These are phyloP conservation scores for Brienomyrus longianalis DNA, from an alignment of 2,113 vertebrate species.

Conservation along the genomic window DNA sequence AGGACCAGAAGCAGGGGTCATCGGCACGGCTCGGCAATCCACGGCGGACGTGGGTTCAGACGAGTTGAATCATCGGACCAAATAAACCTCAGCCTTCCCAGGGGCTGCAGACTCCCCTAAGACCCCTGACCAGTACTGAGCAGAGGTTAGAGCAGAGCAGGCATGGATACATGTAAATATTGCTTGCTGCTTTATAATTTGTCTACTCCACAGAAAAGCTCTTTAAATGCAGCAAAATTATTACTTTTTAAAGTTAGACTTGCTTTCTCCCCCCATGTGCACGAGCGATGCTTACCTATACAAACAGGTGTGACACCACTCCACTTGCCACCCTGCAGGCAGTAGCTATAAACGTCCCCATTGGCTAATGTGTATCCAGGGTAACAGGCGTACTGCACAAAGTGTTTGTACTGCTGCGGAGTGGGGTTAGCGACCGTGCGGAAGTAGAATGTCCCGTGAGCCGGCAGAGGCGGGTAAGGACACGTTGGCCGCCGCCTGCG, in stretches of 20 bases:
- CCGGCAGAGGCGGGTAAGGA: conserved; percentile 48
- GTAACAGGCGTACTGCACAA: conserved; percentile 57
- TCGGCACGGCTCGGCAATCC: background rate
- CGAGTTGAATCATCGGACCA: background rate
- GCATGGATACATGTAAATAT: background rate
- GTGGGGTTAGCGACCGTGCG: conserved; percentile 41
- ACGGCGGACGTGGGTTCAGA: background rate
- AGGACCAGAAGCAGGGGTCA: background rate
- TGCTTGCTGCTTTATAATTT: background rate
- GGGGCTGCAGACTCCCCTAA: background rate
- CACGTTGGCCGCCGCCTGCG: conserved; percentile 37
- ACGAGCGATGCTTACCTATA: conserved; percentile 35
- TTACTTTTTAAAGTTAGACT: background rate
- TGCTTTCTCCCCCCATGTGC: background rate
- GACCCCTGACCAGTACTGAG: background rate
- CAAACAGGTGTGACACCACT: conserved; percentile 56
- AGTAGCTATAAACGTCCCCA: conserved; percentile 54
- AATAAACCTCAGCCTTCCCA: background rate
- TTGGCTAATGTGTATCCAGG: conserved; percentile 52
- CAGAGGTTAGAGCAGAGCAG: background rate
- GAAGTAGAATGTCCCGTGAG: conserved; percentile 55
- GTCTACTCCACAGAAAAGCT: background rate
- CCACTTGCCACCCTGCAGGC: conserved; percentile 50
- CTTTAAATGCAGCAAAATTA: background rate
- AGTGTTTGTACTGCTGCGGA: conserved; percentile 45